Conservation (phyloP, 2,888 invertebrate species). For the Rhamnusium bicolor region DNA sequence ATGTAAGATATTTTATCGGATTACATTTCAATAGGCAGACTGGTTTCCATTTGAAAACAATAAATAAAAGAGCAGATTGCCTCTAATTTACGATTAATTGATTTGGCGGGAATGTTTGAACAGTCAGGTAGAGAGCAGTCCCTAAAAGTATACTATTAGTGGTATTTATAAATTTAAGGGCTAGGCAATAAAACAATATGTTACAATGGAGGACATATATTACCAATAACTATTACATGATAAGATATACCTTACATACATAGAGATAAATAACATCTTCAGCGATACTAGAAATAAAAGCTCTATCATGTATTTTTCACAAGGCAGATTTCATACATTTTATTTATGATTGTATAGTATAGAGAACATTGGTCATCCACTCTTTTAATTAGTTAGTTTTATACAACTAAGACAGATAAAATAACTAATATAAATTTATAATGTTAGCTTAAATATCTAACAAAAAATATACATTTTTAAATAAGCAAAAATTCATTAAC, state of each 20-base stretch:
- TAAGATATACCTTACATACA: constrained; percentile 67
- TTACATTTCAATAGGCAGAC: too few species aligned
- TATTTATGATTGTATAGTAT: constrained; percentile 63
- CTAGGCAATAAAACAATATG: constrained; percentile 46
- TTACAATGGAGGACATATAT: constrained; percentile 70
- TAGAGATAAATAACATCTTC: constrained; percentile 65
- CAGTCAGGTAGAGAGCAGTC: too few species aligned
- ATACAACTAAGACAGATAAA: constrained; percentile 31
- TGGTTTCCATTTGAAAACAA: too few species aligned
- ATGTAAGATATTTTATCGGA: too few species aligned
- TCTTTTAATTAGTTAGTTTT: constrained; percentile 43
- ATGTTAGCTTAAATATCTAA: background rate
- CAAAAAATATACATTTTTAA: constrained; percentile 13
- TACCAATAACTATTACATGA: constrained; percentile 68
- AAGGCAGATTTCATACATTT: constrained; percentile 64
- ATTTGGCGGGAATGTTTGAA: too few species aligned
- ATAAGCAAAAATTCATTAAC: background rate
- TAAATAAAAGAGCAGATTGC: too few species aligned
- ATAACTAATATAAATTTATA: background rate
- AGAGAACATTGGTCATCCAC: constrained; percentile 62
- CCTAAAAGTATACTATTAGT: too few species aligned
- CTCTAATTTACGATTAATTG: too few species aligned
- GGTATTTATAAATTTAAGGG: background rate
- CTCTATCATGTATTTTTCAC: constrained; percentile 62
- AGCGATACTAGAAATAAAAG: constrained; percentile 64